These are phyloP conservation scores for Pangasius larnaudii DNA, from an alignment of 2,797 vertebrate genomes.

Conservation along the genomic window DNA sequence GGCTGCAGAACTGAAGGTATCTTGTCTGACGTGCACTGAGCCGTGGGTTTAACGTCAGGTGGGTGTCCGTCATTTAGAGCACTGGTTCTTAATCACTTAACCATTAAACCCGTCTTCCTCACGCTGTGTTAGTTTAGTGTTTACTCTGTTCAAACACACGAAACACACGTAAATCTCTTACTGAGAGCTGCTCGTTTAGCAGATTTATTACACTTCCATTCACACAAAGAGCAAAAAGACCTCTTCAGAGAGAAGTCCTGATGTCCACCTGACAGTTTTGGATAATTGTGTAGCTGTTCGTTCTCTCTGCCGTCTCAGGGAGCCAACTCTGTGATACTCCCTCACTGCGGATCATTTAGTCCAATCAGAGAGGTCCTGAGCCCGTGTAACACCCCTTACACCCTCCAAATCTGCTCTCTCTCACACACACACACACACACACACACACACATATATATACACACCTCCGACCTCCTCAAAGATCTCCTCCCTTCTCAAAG, in stretches of 20 bases:
- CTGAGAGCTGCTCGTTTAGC: neutral
- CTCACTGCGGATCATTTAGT: neutral
- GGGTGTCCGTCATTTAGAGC: neutral
- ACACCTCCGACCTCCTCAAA: neutral
- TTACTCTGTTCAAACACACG: neutral
- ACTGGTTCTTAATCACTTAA: neutral
- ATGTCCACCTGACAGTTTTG: neutral
- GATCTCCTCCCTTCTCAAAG: constrained; percentile 17
- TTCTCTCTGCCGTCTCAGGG: neutral
- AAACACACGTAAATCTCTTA: neutral
- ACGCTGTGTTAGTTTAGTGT: neutral
- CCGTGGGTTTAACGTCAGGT: neutral
- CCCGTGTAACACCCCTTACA: neutral
- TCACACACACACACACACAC: neutral
- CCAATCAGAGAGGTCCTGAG: neutral
- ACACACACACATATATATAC: neutral
- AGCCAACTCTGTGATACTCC: neutral
- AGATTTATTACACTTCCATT: neutral
- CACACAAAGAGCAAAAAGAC: neutral
- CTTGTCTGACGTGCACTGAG: neutral
- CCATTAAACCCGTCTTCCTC: neutral
- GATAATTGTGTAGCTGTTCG: neutral
- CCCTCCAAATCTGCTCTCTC: neutral
- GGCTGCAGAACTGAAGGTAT: constrained; percentile 13
- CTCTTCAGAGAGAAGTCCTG: neutral